A percentile compares a stretch with the other conserved stretches of the same genome.
These are phyloP conservation scores for Drosophila malerkotliana DNA, from an alignment of 1,140 invertebrate genomes.

Conservation along the genomic window DNA sequence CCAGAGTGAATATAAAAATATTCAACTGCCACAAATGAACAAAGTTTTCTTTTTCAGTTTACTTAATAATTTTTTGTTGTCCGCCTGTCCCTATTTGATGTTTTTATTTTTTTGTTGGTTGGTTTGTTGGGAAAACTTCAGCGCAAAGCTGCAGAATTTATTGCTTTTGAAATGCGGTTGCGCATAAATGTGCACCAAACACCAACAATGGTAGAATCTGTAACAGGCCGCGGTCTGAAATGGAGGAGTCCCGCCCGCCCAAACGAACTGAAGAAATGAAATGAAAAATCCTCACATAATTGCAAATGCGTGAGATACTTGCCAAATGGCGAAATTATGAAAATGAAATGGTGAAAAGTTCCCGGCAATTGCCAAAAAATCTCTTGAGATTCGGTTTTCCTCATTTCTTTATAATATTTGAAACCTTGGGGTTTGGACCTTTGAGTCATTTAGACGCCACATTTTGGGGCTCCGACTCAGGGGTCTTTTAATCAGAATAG, in stretches of 20 bases:
- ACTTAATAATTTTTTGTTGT: background rate
- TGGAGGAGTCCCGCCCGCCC: conserved; percentile 21
- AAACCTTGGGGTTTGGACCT: conserved; percentile 29
- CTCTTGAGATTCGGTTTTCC: conserved; percentile 11
- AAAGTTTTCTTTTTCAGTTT: conserved; percentile 62
- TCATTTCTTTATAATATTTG: background rate
- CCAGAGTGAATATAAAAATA: conserved; percentile 50
- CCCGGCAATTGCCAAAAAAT: conserved; percentile 1
- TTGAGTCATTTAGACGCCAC: conserved; percentile 57
- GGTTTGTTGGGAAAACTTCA: conserved; percentile 39
- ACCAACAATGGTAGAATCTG: conserved; percentile 50
- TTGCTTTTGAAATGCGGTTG: conserved; percentile 80
- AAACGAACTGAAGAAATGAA: conserved; percentile 63
- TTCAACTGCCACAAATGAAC: conserved; percentile 70
- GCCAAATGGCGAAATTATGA: conserved; percentile 77
- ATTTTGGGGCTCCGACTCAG: conserved; percentile 39
- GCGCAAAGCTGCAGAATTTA: conserved; percentile 71
- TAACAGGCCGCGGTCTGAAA: conserved; percentile 56
- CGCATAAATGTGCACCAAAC: conserved; percentile 72
- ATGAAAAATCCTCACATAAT: conserved; percentile 80
- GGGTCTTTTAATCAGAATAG: conserved; percentile 1
- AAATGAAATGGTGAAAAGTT: conserved; percentile 66
- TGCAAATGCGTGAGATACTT: conserved; percentile 81
- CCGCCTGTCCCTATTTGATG: conserved; percentile 19
- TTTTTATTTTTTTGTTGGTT: conserved; percentile 10